phyloP scores from a whole-genome alignment of 2,113 vertebrate species.

The Rynchops niger region DNA sequence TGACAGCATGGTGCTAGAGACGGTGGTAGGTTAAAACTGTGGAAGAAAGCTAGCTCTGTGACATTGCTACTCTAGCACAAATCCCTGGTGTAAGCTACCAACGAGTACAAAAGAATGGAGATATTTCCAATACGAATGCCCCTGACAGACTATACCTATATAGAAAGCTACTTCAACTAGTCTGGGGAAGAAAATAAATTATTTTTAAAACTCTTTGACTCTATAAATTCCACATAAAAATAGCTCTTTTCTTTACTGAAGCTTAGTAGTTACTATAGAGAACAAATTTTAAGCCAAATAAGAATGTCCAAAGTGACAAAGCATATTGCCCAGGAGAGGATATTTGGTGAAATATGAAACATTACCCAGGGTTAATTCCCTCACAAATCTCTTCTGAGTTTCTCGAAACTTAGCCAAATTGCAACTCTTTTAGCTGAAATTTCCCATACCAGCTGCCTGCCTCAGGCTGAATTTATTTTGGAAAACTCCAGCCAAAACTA shows the following conservation, averaged over 20 bases:
- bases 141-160: neutral
- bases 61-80: neutral
- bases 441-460: conserved; percentile 50
- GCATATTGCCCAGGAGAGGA: neutral
- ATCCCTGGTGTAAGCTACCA: neutral
- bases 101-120: neutral
- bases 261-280: neutral
- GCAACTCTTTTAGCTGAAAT: conserved; percentile 31
- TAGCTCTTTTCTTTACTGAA: neutral
- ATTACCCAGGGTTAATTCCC: neutral
- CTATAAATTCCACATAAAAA: neutral
- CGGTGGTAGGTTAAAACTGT: neutral
- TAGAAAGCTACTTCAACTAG: neutral
- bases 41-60: neutral
- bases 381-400: neutral
- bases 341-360: neutral
- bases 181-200: neutral
- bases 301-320: neutral
- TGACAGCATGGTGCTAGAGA: neutral
- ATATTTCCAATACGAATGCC: neutral
- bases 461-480: conserved; percentile 51
- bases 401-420: conserved; percentile 26
- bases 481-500: conserved; percentile 50
- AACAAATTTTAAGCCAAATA: neutral
- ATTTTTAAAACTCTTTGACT: neutral